Percentiles rank a stretch among this genome's conserved stretches.
phyloP scores from a whole-genome alignment of 2,797 vertebrate species.

The Huso huso region DNA sequence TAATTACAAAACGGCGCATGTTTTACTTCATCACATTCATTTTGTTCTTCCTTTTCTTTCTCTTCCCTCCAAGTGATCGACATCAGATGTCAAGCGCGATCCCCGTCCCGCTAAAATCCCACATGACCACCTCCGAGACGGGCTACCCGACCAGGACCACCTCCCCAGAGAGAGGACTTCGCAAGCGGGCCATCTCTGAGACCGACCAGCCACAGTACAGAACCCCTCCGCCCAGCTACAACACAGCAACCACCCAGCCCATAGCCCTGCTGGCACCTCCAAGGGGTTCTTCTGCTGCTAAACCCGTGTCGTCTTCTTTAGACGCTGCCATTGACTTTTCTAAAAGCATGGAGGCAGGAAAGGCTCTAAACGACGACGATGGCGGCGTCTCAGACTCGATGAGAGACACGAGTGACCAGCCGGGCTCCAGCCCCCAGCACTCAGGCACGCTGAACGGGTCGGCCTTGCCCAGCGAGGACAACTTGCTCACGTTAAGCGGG shows the following conservation, averaged over 20 bases:
- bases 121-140: slow-evolving; percentile 64
- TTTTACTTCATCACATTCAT: slow-evolving; percentile 19
- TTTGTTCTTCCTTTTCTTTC: not conserved
- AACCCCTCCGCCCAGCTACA: slow-evolving; percentile 69
- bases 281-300: slow-evolving; percentile 33
- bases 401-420: slow-evolving; percentile 20
- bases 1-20: too few relatives aligned
- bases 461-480: slow-evolving; percentile 7
- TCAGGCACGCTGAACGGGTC: slow-evolving; percentile 56
- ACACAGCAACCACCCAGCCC: slow-evolving; percentile 45
- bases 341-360: slow-evolving; percentile 38
- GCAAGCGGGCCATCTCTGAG: slow-evolving; percentile 77
- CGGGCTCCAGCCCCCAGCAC: slow-evolving; percentile 34
- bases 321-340: slow-evolving; percentile 59
- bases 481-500: slow-evolving; percentile 4
- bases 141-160: slow-evolving; percentile 56
- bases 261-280: slow-evolving; percentile 26
- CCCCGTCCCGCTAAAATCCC: slow-evolving; percentile 77
- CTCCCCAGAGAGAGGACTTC: slow-evolving; percentile 74
- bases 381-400: slow-evolving; percentile 4
- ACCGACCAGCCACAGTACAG: slow-evolving; percentile 69
- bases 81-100: slow-evolving; percentile 79
- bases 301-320: slow-evolving; percentile 60
- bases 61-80: slow-evolving; percentile 62
- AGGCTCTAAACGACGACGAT: slow-evolving; percentile 39